Conservation (phyloP, 2,797 vertebrate genomes). For the Coluber constrictor region DNA sequence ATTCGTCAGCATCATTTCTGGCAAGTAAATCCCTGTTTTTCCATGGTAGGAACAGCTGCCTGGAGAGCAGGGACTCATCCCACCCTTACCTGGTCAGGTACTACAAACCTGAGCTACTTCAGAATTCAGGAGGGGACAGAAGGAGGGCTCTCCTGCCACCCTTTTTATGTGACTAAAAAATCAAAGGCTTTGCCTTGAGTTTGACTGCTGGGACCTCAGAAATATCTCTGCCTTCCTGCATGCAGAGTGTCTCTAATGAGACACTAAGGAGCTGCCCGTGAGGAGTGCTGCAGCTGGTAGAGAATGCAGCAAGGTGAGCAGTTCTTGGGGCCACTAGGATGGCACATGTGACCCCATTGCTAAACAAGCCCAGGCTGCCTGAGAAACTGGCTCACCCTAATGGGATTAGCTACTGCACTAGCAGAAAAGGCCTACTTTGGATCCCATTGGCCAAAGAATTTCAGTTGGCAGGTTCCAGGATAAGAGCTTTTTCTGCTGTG, state of each 20-base stretch:
- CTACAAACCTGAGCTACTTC: not conserved
- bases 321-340: no score
- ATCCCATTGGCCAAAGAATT: no score
- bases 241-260: not conserved
- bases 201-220: not conserved
- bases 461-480: no score
- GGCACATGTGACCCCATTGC: no score
- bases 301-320: no score
- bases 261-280: no score
- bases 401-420: no score
- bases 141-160: not conserved
- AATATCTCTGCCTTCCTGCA: not conserved
- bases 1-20: constrained; percentile 50
- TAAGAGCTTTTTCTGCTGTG: no score
- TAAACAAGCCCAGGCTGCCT: no score
- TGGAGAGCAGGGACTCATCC: not conserved
- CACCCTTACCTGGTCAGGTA: not conserved
- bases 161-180: not conserved
- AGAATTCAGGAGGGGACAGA: not conserved
- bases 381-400: no score
- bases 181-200: not conserved
- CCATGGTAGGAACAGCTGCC: not conserved
- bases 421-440: no score
- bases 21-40: constrained; percentile 46
- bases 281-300: no score